Evolutionary conservation across 2,113 vertebrate species (phyloP), one percentile per base, ranked within the genome.

Genomic region (Heteronetta atricapilla): DNA sequence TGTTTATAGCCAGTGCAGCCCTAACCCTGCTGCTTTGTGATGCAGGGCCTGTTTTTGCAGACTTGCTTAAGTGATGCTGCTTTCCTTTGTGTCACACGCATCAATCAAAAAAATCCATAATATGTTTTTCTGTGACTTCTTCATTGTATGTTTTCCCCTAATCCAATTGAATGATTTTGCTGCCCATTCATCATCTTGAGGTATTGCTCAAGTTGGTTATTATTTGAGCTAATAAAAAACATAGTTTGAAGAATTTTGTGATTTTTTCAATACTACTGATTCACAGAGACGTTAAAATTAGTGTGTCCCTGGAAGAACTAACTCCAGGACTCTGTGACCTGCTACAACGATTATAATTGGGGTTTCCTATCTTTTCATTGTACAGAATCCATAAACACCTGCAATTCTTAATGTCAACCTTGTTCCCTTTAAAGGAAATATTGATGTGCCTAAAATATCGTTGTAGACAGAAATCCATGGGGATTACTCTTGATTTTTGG

Each of bases 351-450:
- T 62, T 38, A n/a, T 21, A 62, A 6, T 4, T 53, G 10, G 60
- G 36, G 8, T 48, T 96, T 83, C 15, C 53, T 87, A 29, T 79
- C 28, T 56, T 93, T 94, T 96, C 55, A 69, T 79, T 44, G 31
- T 80, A 13, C 15, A 87, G 68, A 63, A 80, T 90, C 62, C 64
- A 42, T 67, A 76, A 75, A 58, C 0, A 2, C 55, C 70, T 92
- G 70, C 81, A 70, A 13, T 82, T 92, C 74, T 59, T 69, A 66
- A 26, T 58, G 67, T 92, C 74, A 92, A 34, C 46, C 19, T 76
- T 82, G 7, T 48, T 66, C 42, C 81, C 81, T 92, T 89, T 89
- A 89, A 96, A 90, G 78, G 77, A 88, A 90, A 90, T 94, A 76
- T 33, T 59, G 58, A 13, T 77, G 62, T 90, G 36, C 58, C 77